Evolutionary conservation across 2,888 invertebrate genomes (phyloP), one percentile per base, ranked within the genome.

Genomic region (Campoplex capitator): DNA sequence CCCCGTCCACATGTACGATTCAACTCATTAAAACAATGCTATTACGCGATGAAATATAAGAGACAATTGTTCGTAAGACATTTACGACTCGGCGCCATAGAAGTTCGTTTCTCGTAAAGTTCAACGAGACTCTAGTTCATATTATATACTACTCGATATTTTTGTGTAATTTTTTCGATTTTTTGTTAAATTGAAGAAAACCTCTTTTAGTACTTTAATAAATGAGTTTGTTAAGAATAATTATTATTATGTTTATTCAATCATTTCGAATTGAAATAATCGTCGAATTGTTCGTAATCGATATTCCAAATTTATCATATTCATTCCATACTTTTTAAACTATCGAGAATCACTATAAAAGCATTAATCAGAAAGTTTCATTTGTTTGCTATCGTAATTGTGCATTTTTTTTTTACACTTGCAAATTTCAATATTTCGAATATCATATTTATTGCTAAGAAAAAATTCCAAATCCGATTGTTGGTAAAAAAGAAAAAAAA

Each of bases 141-240:
- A 51, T 88, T 88, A 89, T 88, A 85, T 88, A 85, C 85, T 88
- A 88, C 85, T 89, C 82, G 88, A 89, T 91, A 89, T 90, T 91
- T 90, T 91, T 90, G 89, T 92, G 90, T 91, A 90, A 88, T 86
- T 89, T 89, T 90, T 90, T 88, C 88, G 89, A 87, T 89, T 90
- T 89, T 90, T 92, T 86, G 80, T 85, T 79, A 85, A 83, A 76
- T 88, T 77, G 58, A 88, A 80, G 48, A 54, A 84, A 67, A 77
- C 71, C 85, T 89, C 89, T 91, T 92, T 92, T 91, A 91, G 90
- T 91, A 91, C 88, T 91, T 92, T 91, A 92, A 92, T 92, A 92
- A 91, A 92, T 91, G 90, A 90, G 91, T 91, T 91, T 91, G 90
- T 91, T 91, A 90, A 89, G 90, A 91, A 86, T 84, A 81, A 86